Percentiles rank a stretch among this genome's conserved stretches.
These are phyloP conservation scores for Zosterops lateralis DNA, from an alignment of 2,113 vertebrate species.

Conservation along the genomic window DNA sequence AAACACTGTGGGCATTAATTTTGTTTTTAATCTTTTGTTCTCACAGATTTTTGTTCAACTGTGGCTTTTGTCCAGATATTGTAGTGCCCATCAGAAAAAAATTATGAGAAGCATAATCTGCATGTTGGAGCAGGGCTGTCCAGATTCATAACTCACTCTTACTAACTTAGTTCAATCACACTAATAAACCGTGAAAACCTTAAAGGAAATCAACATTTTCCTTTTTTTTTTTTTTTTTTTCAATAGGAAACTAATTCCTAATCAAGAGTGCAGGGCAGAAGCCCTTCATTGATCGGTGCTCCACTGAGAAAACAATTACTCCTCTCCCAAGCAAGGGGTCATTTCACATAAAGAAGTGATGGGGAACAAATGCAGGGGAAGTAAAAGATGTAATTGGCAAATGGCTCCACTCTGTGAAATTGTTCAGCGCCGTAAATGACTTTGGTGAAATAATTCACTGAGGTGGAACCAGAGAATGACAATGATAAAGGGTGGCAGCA, in stretches of 20 bases:
- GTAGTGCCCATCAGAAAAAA: not conserved
- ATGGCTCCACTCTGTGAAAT: not conserved
- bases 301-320: slow-evolving; percentile 26
- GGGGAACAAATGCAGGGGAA: not conserved
- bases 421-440: not conserved
- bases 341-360: not conserved
- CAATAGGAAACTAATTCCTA: not conserved
- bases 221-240: not conserved
- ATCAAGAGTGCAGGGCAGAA: not conserved
- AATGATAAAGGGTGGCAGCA: not conserved
- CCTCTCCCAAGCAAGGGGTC: not conserved
- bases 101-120: not conserved
- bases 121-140: not conserved
- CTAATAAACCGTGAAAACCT: not conserved
- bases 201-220: not conserved
- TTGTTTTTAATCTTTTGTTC: not conserved
- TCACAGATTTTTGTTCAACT: not conserved
- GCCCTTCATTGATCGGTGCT: not conserved
- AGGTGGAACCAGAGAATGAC: not conserved
- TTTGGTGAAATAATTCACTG: not conserved
- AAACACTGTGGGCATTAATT: fast-evolving
- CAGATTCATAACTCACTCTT: not conserved
- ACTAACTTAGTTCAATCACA: not conserved
- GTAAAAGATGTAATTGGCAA: slow-evolving; percentile 18
- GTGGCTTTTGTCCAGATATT: not conserved